These are phyloP conservation scores for Valencia hispanica DNA, from an alignment of 2,797 vertebrate genomes.

Conservation along the genomic window DNA sequence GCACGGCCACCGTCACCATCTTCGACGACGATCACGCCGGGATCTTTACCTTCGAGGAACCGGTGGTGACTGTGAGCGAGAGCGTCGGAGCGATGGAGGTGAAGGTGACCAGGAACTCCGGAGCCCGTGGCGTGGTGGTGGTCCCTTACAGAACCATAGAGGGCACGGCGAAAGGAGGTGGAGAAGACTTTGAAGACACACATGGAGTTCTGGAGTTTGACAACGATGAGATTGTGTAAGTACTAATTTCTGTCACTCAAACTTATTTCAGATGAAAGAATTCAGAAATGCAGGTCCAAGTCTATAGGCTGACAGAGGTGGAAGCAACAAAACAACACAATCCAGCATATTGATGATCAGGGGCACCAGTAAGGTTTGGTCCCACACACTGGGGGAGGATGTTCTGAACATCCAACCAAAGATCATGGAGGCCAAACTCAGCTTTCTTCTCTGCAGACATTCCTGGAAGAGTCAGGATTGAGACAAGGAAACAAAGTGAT, in stretches of 20 bases:
- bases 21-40: slow-evolving; percentile 96
- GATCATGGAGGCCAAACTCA: too few species aligned
- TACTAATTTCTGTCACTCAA: slow-evolving; percentile 43
- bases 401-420: too few species aligned
- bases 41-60: slow-evolving; percentile 93
- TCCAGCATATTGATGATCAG: too few species aligned
- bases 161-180: slow-evolving; percentile 92
- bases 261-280: not conserved
- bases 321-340: too few species aligned
- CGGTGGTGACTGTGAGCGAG: slow-evolving; percentile 87
- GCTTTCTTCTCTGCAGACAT: too few species aligned
- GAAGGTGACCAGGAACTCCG: slow-evolving; percentile 90
- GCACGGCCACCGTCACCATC: slow-evolving; percentile 90
- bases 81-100: slow-evolving; percentile 94
- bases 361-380: too few species aligned
- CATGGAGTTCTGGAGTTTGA: slow-evolving; percentile 94
- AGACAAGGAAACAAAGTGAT: too few species aligned
- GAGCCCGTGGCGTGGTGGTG: slow-evolving; percentile 90
- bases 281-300: slow-evolving; percentile 15
- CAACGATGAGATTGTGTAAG: slow-evolving; percentile 96
- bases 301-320: too few species aligned
- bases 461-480: too few species aligned
- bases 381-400: too few species aligned
- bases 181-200: slow-evolving; percentile 96
- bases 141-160: slow-evolving; percentile 92